Evolutionary conservation across 2,113 vertebrate genomes (phyloP).

Genomic region (Anguilla japonica): DNA sequence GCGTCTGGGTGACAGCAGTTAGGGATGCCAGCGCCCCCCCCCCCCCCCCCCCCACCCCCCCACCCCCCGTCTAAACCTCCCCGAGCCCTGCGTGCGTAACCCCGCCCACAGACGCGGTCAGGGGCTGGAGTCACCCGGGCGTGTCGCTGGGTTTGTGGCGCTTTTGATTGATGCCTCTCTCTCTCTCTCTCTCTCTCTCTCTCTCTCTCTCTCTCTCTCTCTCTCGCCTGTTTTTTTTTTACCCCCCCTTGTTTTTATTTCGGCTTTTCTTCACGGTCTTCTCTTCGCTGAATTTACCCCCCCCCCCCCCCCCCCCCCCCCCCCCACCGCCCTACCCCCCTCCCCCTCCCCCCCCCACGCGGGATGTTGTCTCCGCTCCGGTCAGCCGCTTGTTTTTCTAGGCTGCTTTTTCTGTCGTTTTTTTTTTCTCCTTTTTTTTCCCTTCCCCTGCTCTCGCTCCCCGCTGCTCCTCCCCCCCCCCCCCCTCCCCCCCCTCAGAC

Average conservation of each 20-base stretch:
- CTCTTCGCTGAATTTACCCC: background rate
- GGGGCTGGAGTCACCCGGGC: constrained; percentile 23
- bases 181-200: background rate
- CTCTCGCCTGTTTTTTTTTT: background rate
- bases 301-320: background rate
- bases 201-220: background rate
- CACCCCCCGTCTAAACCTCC: background rate
- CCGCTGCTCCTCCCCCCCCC: constrained; percentile 9
- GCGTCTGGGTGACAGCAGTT: constrained; percentile 70
- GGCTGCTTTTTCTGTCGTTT: constrained; percentile 58
- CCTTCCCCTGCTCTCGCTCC: background rate
- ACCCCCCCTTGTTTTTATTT: too few species aligned
- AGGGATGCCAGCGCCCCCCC: constrained; percentile 50
- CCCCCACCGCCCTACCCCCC: too few species aligned
- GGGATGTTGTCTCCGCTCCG: constrained; percentile 65
- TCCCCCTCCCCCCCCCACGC: background rate
- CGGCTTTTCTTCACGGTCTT: too few species aligned
- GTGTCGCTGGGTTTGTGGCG: background rate
- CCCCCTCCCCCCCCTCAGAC: constrained; percentile 47
- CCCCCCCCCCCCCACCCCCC: background rate
- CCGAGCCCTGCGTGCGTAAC: background rate
- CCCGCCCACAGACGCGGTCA: background rate
- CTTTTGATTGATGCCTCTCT: background rate
- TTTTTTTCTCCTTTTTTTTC: too few species aligned
- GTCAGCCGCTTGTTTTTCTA: constrained; percentile 72